Conservation (phyloP, 2,797 vertebrate genomes). For the Mycteria americana region DNA sequence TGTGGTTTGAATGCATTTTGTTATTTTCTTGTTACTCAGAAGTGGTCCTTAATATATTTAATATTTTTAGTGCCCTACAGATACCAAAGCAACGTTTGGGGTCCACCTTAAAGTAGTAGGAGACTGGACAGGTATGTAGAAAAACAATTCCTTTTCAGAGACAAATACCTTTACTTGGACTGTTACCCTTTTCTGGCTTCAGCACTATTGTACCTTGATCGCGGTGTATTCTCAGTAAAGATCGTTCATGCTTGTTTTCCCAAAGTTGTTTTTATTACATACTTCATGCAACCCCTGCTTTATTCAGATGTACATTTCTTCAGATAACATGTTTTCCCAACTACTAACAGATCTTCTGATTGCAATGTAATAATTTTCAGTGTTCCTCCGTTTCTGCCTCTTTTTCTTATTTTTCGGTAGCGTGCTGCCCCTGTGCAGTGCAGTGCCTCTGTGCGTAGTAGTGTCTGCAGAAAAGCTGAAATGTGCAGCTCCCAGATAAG, state of each 20-base stretch:
- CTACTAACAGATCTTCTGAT: background rate
- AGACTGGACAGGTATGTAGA: slow-evolving; percentile 95
- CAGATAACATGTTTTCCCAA: background rate
- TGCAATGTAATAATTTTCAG: background rate
- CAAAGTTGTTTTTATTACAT: background rate
- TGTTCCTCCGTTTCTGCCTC: background rate
- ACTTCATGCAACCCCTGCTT: background rate
- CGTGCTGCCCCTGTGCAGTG: background rate
- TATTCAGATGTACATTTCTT: background rate
- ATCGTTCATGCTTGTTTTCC: background rate
- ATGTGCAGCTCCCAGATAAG: slow-evolving; percentile 60
- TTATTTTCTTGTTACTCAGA: slow-evolving; percentile 20
- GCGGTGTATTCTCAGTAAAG: background rate
- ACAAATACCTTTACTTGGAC: background rate
- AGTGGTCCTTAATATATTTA: slow-evolving; percentile 60
- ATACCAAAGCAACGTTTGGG: slow-evolving; percentile 90
- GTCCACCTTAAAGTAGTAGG: slow-evolving; percentile 93
- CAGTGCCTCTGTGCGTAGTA: background rate
- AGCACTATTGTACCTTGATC: background rate
- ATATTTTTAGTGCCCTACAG: slow-evolving; percentile 90
- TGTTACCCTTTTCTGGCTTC: background rate
- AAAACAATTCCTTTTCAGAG: slow-evolving; percentile 26
- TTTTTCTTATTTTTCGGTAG: background rate
- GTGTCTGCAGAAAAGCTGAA: slow-evolving; percentile 26
- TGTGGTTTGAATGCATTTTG: slow-evolving; percentile 26